phyloP scores from a whole-genome alignment of 2,797 vertebrate species.

The Synaphobranchus kaupii region DNA sequence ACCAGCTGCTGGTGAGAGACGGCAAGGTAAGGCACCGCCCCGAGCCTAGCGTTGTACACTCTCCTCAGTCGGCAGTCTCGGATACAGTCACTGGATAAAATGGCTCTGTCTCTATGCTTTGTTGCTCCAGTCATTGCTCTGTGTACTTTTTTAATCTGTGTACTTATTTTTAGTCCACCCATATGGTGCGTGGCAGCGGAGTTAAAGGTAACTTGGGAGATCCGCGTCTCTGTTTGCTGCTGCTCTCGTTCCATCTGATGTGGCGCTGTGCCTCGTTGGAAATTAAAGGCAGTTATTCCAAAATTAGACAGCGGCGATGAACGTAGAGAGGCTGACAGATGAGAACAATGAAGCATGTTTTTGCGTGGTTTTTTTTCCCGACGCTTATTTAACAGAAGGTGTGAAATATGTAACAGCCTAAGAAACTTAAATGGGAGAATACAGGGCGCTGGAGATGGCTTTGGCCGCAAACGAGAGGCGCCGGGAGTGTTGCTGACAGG shows the following conservation, averaged over 20 bases:
- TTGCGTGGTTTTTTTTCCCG: background rate
- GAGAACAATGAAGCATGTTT: background rate
- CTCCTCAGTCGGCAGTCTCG: background rate
- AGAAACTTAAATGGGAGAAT: background rate
- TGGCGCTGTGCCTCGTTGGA: background rate
- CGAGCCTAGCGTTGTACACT: background rate
- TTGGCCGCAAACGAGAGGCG: background rate
- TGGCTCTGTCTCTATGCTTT: conserved; percentile 52
- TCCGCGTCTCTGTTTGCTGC: conserved; percentile 39
- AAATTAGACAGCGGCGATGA: background rate
- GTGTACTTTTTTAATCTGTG: background rate
- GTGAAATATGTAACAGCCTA: background rate
- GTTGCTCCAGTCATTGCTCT: conserved; percentile 46
- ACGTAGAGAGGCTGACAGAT: background rate
- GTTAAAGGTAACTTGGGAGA: background rate
- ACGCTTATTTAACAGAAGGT: background rate
- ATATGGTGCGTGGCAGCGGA: background rate
- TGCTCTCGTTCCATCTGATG: background rate
- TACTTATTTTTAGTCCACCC: background rate
- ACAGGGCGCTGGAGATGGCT: background rate
- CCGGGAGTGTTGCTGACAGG: background rate
- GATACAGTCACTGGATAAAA: conserved; percentile 40
- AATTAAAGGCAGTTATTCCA: conserved; percentile 20
- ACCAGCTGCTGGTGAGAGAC: conserved; percentile 76
- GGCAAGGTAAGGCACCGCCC: conserved; percentile 70